Evolutionary conservation across 2,113 vertebrate genomes (phyloP), one percentile per base, ranked within the genome.

Genomic region (Epinephelus cyanopodus): DNA sequence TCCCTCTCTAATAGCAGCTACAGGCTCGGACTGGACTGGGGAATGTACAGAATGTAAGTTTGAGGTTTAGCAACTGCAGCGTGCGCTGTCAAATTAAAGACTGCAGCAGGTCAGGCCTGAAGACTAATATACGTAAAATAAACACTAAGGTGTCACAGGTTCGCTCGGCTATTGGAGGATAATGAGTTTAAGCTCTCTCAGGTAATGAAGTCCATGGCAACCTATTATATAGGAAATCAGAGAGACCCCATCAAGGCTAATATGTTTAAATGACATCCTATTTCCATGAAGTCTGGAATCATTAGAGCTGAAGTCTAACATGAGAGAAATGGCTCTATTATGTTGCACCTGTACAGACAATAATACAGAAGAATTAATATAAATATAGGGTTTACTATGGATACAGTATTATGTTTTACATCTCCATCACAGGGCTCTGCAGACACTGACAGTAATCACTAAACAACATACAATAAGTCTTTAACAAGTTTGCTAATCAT

Each of bases 1-100:
- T 47, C 67, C 58, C 23, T 69, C 52, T 72, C 8, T 50, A 64
- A 56, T 13, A 39, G 33, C 37, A 76, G 56, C 81, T 66, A 61
- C 92, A 88, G 65, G 91, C 83, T 61, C 1, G 8, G 84, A 87
- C 91, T 81, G 39, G 91, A 90, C 21, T 37, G 50, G 77, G 85
- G 89, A 92, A 91, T 89, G 83, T 81, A 80, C 61, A 83, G 88
- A 89, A 84, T 78, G 89, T 29, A 62, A 19, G 17, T 74, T 76
- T 66, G 61, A 75, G 73, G 81, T 75, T 81, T 56, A 29, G 67
- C 52, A 60, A 66, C 33, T 72, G 39, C 27, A 54, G 68, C 33
- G 61, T 23, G 23, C 6, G 29, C 25, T 68, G 76, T 52, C 45
- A 79, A 54, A 91, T 71, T 33, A 88, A 77, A 90, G 67, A 58